phyloP scores from a whole-genome alignment of 2,888 invertebrate species.

The Drosophila quinaria region DNA sequence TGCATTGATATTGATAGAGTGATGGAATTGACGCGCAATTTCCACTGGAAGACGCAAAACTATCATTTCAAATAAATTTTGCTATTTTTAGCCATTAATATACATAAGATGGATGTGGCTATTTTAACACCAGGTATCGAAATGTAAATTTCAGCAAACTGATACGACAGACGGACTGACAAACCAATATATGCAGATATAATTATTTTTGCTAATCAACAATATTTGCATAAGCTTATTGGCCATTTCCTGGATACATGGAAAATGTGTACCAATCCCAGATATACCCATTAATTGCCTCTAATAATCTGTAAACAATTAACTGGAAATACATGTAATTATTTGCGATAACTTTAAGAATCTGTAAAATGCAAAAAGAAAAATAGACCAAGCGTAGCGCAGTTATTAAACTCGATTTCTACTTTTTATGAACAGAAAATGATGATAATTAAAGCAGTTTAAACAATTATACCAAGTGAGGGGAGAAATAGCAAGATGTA shows the following conservation, averaged over 20 bases:
- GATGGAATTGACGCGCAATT: background rate
- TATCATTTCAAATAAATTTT: background rate
- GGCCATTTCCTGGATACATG: conserved; percentile 3
- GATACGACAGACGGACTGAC: conserved; percentile 2
- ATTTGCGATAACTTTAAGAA: background rate
- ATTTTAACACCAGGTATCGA: background rate
- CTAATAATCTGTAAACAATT: conserved; percentile 2
- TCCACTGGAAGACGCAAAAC: background rate
- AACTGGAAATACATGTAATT: conserved; percentile 1
- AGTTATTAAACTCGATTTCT: conserved; percentile 1
- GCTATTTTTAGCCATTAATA: conserved; percentile 4
- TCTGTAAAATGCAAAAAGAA: background rate
- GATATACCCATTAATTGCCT: conserved; percentile 1
- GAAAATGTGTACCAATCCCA: background rate
- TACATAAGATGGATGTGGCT: background rate
- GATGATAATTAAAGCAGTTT: conserved; percentile 1
- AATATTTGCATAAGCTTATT: conserved; percentile 13
- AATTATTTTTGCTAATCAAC: background rate
- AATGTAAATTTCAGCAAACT: conserved; percentile 1
- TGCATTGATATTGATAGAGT: background rate
- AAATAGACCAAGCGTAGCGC: background rate
- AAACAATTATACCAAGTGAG: conserved; percentile 1
- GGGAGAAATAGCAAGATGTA: background rate
- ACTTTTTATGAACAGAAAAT: background rate
- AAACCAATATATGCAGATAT: background rate